A percentile compares a stretch with the other conserved stretches of the same genome.
phyloP scores from a whole-genome alignment of 2,113 vertebrate species.

The Globicephala melas region DNA sequence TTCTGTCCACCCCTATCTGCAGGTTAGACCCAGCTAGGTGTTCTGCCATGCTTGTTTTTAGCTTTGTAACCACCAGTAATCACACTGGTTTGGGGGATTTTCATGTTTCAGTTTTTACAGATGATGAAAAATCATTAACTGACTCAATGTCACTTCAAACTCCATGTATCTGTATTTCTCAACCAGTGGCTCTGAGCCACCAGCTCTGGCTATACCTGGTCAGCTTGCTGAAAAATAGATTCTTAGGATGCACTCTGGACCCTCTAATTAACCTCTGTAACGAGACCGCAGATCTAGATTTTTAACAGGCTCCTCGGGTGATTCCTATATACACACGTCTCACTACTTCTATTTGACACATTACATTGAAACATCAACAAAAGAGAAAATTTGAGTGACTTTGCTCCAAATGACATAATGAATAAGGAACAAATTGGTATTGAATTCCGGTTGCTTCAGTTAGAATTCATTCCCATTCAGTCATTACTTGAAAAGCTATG shows the following conservation, averaged over 20 bases:
- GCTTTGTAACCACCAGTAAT: not conserved
- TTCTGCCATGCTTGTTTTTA: not conserved
- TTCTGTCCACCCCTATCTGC: not conserved
- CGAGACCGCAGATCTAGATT: not conserved
- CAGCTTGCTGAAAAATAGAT: not conserved
- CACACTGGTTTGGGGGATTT: not conserved
- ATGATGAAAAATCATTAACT: not conserved
- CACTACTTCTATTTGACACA: not conserved
- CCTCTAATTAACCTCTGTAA: not conserved
- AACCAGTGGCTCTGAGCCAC: not conserved
- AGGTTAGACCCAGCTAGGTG: not conserved
- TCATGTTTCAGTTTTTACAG: not conserved
- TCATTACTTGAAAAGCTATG: not conserved
- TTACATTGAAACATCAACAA: not conserved
- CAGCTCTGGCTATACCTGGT: not conserved
- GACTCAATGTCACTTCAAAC: not conserved
- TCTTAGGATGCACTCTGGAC: not conserved
- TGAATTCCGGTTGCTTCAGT: not conserved
- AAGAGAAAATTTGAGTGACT: not conserved
- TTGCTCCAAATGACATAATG: not conserved
- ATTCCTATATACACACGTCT: not conserved
- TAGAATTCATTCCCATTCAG: not conserved
- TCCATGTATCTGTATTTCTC: not conserved
- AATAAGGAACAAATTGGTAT: not conserved
- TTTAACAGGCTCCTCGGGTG: not conserved